Evolutionary conservation across 2,797 vertebrate genomes (phyloP).

Genomic region (Tragelaphus eurycerus): DNA sequence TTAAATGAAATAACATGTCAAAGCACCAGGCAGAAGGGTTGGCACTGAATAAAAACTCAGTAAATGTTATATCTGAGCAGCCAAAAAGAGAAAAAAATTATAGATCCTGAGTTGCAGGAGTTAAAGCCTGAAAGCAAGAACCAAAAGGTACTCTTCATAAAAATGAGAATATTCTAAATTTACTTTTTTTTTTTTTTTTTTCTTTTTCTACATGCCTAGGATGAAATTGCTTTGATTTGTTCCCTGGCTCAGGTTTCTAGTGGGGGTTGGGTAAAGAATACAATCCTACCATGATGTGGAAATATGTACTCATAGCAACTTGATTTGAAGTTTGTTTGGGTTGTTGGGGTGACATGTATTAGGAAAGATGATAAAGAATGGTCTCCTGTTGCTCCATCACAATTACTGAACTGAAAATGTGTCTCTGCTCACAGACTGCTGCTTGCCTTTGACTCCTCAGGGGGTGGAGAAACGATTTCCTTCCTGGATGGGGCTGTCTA

Average conservation of each 20-base stretch:
- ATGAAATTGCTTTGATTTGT: not conserved
- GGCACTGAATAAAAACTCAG: not conserved
- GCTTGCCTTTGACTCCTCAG: not conserved
- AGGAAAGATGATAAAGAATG: slow-evolving; percentile 17
- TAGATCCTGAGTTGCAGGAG: not conserved
- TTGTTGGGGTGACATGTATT: slow-evolving; percentile 26
- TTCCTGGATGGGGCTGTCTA: not conserved
- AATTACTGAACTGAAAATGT: not conserved
- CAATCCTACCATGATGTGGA: not conserved
- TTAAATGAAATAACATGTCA: not conserved
- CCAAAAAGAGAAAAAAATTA: not conserved
- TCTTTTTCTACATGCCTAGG: not conserved
- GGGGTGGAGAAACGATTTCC: slow-evolving; percentile 21
- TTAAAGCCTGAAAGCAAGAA: slow-evolving; percentile 17
- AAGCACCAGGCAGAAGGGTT: not conserved
- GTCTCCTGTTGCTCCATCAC: not conserved
- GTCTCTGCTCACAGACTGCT: not conserved
- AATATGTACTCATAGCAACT: not conserved
- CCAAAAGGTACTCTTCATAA: not conserved
- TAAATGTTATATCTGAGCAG: not conserved
- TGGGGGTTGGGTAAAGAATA: not conserved
- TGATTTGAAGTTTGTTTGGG: not conserved
- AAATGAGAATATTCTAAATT: not conserved
- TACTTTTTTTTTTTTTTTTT: not conserved
- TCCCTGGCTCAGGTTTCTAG: not conserved